Evolutionary conservation across 2,797 vertebrate genomes (phyloP).

Genomic region (Chromobotia macracanthus): DNA sequence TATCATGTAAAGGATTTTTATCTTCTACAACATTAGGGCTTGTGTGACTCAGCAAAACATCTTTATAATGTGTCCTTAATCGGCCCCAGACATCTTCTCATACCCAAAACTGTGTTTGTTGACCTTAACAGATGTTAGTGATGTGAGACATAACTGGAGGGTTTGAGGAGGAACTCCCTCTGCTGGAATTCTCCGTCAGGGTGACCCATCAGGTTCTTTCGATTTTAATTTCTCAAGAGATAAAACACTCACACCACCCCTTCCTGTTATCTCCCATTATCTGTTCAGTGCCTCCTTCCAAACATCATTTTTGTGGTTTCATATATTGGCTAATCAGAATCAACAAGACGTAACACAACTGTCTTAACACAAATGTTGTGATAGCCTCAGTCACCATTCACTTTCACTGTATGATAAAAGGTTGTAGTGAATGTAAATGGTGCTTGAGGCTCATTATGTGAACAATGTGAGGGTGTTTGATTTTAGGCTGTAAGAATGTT

Average conservation of each 20-base stretch:
- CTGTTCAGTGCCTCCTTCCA: background rate
- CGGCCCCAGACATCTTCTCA: background rate
- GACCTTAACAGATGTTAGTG: background rate
- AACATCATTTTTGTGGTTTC: slow-evolving; percentile 8
- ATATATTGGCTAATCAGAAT: background rate
- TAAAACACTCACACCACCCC: background rate
- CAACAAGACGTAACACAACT: background rate
- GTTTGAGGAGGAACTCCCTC: background rate
- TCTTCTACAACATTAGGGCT: background rate
- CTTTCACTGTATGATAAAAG: too few relatives aligned
- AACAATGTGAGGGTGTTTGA: too few relatives aligned
- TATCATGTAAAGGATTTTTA: background rate
- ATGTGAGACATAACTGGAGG: background rate
- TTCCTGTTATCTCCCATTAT: slow-evolving; percentile 8
- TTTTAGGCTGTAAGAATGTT: too few relatives aligned
- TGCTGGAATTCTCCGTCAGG: background rate
- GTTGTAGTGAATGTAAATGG: too few relatives aligned
- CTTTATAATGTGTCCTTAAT: slow-evolving; percentile 13
- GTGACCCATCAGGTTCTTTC: slow-evolving; percentile 9
- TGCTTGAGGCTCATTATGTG: too few relatives aligned
- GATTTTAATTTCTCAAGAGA: background rate
- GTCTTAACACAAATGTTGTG: background rate
- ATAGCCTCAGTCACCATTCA: background rate
- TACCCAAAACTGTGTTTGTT: background rate
- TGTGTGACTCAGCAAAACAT: background rate